Conservation (phyloP, 30 jellyfish, hydroid and myxozoan species). For the Hydractinia symbiolongicarpus region DNA sequence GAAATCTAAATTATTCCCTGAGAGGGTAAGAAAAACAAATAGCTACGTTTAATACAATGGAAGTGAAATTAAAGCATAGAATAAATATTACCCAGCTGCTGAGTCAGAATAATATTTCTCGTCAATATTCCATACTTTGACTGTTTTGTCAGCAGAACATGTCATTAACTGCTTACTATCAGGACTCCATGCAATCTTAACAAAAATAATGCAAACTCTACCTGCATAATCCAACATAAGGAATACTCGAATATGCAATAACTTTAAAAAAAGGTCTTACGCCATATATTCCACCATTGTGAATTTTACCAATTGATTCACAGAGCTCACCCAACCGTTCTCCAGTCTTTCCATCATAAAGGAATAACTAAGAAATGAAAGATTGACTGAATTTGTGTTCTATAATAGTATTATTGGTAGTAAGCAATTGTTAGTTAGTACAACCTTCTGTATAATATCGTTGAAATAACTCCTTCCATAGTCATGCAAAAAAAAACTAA, state of each 20-base stretch:
- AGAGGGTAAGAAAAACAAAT: too few species aligned
- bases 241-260: neutral
- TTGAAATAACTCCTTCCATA: too few species aligned
- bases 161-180: constrained; percentile 74
- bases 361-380: constrained; percentile 37
- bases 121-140: constrained; percentile 84
- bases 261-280: constrained; percentile 26
- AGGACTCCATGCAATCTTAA: constrained; percentile 88
- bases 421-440: too few species aligned
- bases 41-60: too few species aligned
- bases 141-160: constrained; percentile 95
- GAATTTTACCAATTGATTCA: constrained; percentile 58
- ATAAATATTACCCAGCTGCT: constrained; percentile 53
- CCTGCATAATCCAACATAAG: neutral
- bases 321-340: constrained; percentile 63
- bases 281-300: constrained; percentile 96
- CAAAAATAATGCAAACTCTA: neutral
- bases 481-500: too few species aligned
- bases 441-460: too few species aligned
- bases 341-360: constrained; percentile 90
- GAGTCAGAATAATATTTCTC: constrained; percentile 36
- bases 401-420: too few species aligned
- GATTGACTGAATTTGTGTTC: neutral
- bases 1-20: too few species aligned
- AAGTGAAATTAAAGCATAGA: too few species aligned